Conservation (phyloP, 2,888 invertebrate species). For the Xanthia togata region DNA sequence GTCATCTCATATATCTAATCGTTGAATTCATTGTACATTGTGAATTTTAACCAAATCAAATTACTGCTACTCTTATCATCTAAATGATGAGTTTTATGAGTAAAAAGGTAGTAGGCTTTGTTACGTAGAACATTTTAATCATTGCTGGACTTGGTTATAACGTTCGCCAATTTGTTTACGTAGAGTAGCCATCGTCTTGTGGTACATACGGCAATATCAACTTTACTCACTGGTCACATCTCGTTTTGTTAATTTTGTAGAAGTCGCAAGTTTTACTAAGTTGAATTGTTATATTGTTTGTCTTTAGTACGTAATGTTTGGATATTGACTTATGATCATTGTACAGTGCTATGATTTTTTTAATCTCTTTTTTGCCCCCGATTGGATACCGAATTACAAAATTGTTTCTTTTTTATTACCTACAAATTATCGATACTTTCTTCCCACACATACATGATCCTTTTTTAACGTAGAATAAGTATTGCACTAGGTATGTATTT, state of each 20-base stretch:
- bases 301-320: slow-evolving; percentile 51
- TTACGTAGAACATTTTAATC: slow-evolving; percentile 51
- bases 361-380: slow-evolving; percentile 9
- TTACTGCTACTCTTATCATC: slow-evolving; percentile 44
- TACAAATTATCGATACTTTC: slow-evolving; percentile 15
- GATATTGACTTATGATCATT: slow-evolving; percentile 44
- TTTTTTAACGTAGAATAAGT: slow-evolving; percentile 18
- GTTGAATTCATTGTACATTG: slow-evolving; percentile 55
- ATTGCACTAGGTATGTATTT: slow-evolving; percentile 35
- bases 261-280: slow-evolving; percentile 54
- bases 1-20: slow-evolving; percentile 57
- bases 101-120: slow-evolving; percentile 60
- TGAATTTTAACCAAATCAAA: slow-evolving; percentile 33
- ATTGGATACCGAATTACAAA: slow-evolving; percentile 33
- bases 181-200: slow-evolving; percentile 54
- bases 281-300: slow-evolving; percentile 52
- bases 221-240: slow-evolving; percentile 41
- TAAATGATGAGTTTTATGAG: slow-evolving; percentile 41
- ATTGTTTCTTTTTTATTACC: not conserved
- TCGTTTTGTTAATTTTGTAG: slow-evolving; percentile 56
- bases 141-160: slow-evolving; percentile 57
- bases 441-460: slow-evolving; percentile 22
- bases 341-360: slow-evolving; percentile 33
- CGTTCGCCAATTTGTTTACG: slow-evolving; percentile 34
- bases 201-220: slow-evolving; percentile 40